Conservation (phyloP, 2,113 vertebrate genomes). For the Geothlypis trichas region DNA sequence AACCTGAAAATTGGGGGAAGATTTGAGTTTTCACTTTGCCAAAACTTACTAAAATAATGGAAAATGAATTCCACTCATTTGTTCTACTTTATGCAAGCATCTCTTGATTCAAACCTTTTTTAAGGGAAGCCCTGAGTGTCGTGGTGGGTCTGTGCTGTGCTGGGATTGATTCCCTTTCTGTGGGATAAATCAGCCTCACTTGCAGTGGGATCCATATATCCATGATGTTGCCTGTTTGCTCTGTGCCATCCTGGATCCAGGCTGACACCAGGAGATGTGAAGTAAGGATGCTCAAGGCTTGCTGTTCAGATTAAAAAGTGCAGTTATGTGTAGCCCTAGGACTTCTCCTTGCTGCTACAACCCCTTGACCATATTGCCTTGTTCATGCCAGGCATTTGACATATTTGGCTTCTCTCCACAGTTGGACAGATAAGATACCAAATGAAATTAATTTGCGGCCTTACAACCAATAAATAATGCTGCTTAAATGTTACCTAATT, state of each 20-base stretch:
- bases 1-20: background rate
- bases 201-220: background rate
- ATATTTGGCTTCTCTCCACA: background rate
- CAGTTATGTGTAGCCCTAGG: background rate
- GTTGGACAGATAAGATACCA: background rate
- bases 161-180: background rate
- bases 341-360: background rate
- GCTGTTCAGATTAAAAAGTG: background rate
- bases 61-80: background rate
- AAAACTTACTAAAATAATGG: background rate
- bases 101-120: background rate
- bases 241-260: background rate
- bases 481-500: background rate
- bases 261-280: background rate
- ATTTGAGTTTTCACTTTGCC: background rate
- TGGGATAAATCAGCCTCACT: fast-evolving
- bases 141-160: background rate
- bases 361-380: background rate
- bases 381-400: background rate
- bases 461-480: background rate
- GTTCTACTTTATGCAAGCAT: background rate
- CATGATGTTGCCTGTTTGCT: background rate
- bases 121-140: background rate
- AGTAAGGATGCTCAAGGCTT: too few relatives aligned
- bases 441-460: background rate